phyloP scores from a whole-genome alignment of 2,888 invertebrate genomes.

The Lucinisca nassula region DNA sequence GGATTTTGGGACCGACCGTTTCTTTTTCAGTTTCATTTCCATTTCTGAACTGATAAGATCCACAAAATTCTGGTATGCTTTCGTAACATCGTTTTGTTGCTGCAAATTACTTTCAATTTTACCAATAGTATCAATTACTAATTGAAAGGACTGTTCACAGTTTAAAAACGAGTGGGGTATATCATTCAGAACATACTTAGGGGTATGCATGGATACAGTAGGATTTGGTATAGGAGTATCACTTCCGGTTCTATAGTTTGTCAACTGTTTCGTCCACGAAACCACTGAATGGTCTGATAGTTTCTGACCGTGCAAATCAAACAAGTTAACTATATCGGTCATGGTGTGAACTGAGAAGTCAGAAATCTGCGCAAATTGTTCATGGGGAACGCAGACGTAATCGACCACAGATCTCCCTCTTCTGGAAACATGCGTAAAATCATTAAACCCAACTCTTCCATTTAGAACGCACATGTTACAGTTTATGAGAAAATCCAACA shows the following conservation, averaged over 20 bases:
- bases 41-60: neutral
- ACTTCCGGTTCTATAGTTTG: neutral
- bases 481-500: neutral
- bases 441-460: slow-evolving; percentile 6
- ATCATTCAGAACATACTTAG: neutral
- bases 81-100: neutral
- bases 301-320: neutral
- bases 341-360: neutral
- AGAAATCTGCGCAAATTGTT: neutral
- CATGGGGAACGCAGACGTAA: slow-evolving; percentile 6
- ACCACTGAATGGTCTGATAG: slow-evolving; percentile 12
- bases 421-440: slow-evolving; percentile 10
- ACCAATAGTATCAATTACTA: neutral
- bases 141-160: neutral
- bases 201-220: no score
- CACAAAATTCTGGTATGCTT: neutral
- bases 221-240: no score
- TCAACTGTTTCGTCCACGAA: neutral
- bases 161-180: neutral
- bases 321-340: neutral
- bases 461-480: neutral
- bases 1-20: neutral
- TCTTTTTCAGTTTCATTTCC: neutral
- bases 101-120: neutral
- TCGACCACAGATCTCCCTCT: slow-evolving; percentile 14